Evolutionary conservation across 2,888 invertebrate species (phyloP), one percentile per base, ranked within the genome.

Genomic region (Nysson spinosus): DNA sequence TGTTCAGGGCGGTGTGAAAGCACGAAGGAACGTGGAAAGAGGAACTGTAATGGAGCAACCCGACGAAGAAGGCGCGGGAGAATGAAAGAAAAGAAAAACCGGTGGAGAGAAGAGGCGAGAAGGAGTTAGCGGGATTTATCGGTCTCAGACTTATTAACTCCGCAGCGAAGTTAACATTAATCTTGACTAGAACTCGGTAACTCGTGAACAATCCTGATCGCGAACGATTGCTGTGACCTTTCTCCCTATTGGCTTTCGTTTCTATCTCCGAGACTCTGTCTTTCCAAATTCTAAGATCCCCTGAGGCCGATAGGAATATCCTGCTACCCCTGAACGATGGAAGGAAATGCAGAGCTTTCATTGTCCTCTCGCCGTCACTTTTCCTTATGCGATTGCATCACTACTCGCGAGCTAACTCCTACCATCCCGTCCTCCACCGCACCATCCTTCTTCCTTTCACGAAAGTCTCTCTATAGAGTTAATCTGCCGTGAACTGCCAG

Each of bases 81-180:
- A 70, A 64, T 49, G 52, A 34, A 44, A 26, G 42, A 56, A 51
- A 63, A 52, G 49, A 64, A 72, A 50, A 65, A 24, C n/a, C n/a
- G 39, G 43, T 17, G 17, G 20, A 12, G 34, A 16, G 30, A 43
- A 35, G 56, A 52, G 40, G 22, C 32, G 62, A 57, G 60, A 67
- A 55, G 69, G 72, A 77, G 78, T 81, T 79, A 80, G 78, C 73
- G 66, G 80, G 81, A 84, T 84, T 84, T 84, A 84, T 81, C 79
- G 77, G 77, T 79, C 80, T 77, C 78, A 78, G 81, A 83, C 83
- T 83, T 84, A 84, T 84, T 84, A 84, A 84, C 83, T 83, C 80
- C 71, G 75, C 69, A 82, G 82, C 76, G 76, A 80, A 85, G 82
- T 83, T 83, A 81, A 85, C 84, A 84, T 83, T 83, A 83, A 84